phyloP scores from a whole-genome alignment of 2,113 vertebrate genomes.

The Paraplagusia blochii region DNA sequence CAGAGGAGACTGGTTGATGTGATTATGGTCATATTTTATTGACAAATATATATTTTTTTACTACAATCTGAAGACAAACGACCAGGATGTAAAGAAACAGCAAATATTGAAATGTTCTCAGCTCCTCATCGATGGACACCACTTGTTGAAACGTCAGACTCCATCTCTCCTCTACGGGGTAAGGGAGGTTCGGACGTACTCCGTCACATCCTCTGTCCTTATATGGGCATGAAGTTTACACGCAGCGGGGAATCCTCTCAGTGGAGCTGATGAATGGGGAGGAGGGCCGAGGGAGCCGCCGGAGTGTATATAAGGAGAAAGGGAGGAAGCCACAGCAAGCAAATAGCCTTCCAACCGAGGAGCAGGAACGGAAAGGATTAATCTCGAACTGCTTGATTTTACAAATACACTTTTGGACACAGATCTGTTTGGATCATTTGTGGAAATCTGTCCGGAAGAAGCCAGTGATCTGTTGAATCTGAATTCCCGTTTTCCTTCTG shows the following conservation, averaged over 20 bases:
- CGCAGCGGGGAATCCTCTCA: slow-evolving; percentile 96
- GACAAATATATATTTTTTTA: too few species aligned
- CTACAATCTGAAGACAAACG: too few species aligned
- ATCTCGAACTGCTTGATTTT: slow-evolving; percentile 61
- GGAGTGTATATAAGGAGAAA: slow-evolving; percentile 86
- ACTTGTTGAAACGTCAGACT: slow-evolving; percentile 83
- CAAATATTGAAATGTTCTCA: slow-evolving; percentile 13
- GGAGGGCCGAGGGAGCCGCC: slow-evolving; percentile 84
- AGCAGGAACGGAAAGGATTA: slow-evolving; percentile 65
- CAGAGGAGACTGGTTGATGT: too few species aligned
- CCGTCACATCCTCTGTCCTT: slow-evolving; percentile 98
- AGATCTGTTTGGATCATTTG: slow-evolving; percentile 64
- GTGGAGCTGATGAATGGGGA: slow-evolving; percentile 91
- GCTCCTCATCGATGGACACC: slow-evolving; percentile 30
- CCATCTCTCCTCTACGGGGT: slow-evolving; percentile 73
- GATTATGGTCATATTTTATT: too few species aligned
- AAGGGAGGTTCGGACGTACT: slow-evolving; percentile 70
- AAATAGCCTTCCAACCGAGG: slow-evolving; percentile 66
- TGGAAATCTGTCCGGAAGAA: slow-evolving; percentile 48
- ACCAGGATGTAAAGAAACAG: background rate
- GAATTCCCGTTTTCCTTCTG: slow-evolving; percentile 21
- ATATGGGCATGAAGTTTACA: slow-evolving; percentile 96
- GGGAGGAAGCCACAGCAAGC: slow-evolving; percentile 75
- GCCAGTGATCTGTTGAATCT: slow-evolving; percentile 33
- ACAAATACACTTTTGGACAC: slow-evolving; percentile 47